Evolutionary conservation across 2,113 vertebrate species (phyloP).

Genomic region (Lethenteron camtschaticum): DNA sequence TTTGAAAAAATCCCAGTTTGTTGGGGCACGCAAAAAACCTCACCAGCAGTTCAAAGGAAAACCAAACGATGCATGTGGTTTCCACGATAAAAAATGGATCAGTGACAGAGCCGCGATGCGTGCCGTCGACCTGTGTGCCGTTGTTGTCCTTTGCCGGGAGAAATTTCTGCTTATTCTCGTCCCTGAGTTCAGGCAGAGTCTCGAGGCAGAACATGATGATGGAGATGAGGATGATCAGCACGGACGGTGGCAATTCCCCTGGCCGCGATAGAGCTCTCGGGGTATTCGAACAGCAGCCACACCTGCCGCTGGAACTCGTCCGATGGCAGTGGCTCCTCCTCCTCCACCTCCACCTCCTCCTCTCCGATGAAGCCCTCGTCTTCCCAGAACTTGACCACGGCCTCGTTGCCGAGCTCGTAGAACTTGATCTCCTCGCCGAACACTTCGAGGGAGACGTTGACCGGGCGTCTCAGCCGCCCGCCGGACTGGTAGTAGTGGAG

Average conservation of each 20-base stretch:
- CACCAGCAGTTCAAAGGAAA: conserved; percentile 54
- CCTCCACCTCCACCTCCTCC: too few species aligned
- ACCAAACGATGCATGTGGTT: conserved; percentile 69
- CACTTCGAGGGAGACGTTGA: conserved; percentile 56
- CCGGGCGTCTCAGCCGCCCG: conserved; percentile 43
- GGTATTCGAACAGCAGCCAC: conserved; percentile 74
- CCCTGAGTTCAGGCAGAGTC: conserved; percentile 65
- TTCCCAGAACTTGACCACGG: conserved; percentile 41
- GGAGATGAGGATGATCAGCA: conserved; percentile 70
- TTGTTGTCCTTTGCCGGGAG: conserved; percentile 14
- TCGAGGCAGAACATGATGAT: conserved; percentile 81
- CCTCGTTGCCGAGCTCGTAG: conserved; percentile 53
- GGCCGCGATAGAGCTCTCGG: conserved; percentile 52
- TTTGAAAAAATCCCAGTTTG: conserved; percentile 55
- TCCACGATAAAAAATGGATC: conserved; percentile 74
- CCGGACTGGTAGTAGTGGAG: conserved; percentile 82
- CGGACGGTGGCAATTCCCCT: conserved; percentile 62
- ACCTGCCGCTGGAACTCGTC: conserved; percentile 33
- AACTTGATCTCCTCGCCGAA: conserved; percentile 70
- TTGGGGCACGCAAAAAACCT: conserved; percentile 41
- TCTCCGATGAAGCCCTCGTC: conserved; percentile 57
- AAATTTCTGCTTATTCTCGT: too few species aligned
- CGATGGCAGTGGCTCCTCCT: conserved; percentile 29
- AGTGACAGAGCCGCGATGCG: too few species aligned
- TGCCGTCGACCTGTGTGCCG: conserved; percentile 10